phyloP scores from a whole-genome alignment of 2,888 invertebrate species.

The Patella ulyssiponensis region DNA sequence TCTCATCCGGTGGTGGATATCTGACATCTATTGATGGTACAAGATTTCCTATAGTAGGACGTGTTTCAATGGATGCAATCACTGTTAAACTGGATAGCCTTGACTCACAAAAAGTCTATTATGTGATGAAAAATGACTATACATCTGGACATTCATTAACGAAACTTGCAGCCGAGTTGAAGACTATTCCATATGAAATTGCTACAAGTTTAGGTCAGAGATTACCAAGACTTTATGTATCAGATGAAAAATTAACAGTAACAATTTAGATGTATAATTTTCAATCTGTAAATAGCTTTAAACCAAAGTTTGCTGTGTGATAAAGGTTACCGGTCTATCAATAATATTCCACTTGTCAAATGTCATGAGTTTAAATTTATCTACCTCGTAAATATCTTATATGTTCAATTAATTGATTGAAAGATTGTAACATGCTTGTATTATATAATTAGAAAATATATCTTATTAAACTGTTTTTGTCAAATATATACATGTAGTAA shows the following conservation, averaged over 20 bases:
- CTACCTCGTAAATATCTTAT: too few species aligned
- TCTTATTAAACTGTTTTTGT: too few species aligned
- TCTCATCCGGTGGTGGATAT: constrained; percentile 37
- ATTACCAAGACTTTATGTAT: constrained; percentile 44
- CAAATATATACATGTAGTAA: too few species aligned
- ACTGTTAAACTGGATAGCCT: constrained; percentile 42
- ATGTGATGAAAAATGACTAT: constrained; percentile 38
- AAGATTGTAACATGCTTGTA: too few species aligned
- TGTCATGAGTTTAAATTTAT: too few species aligned
- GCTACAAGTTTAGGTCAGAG: constrained; percentile 41
- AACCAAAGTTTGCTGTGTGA: background rate
- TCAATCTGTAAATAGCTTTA: too few species aligned
- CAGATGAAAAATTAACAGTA: constrained; percentile 20
- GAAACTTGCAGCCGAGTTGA: constrained; percentile 36
- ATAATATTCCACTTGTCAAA: too few species aligned
- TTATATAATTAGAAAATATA: too few species aligned
- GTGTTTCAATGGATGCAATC: constrained; percentile 54
- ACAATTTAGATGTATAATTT: background rate
- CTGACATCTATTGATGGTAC: constrained; percentile 40
- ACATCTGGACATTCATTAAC: constrained; percentile 42
- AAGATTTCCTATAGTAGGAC: constrained; percentile 43
- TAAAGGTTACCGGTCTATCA: background rate
- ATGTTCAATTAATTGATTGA: too few species aligned
- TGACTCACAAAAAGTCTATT: constrained; percentile 34
- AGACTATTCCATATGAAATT: constrained; percentile 50